Base-by-base conservation (phyloP, 2,888 invertebrate species). In the Corbicula japonica region DNA sequence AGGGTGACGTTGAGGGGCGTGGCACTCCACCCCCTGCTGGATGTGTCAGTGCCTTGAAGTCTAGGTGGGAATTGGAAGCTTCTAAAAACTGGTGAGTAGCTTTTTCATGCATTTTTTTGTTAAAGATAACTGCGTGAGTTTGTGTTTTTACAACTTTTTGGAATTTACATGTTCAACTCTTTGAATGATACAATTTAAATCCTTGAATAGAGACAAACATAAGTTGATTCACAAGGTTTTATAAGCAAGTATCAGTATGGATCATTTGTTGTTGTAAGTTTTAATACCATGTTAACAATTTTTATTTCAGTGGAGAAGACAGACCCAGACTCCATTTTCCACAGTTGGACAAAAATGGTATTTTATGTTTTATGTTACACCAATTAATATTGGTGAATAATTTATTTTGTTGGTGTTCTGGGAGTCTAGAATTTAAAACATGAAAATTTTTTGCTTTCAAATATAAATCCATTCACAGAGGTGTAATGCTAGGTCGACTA, bases 41-140 rank as follows among this genome's bases (percentile, higher is more conserved):
- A 30, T 90, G 92, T 82, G 92, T 93, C 38, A 89, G 90, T 35
- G 92, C 93, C 15, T 80, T 93, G 54, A 80, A 92, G 28, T 89
- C 87, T 26, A 88, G 91, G 63, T 93, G 92, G 92, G 93, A 93
- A 72, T 84, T 84, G 84, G 92, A 91, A 75, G 91, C 91, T 21
- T 87, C 87, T 10, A 86, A 89, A 66, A 88, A 89, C 71, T 88
- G 86, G 90, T 87, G 72, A 28, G 50, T 61, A 48, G 6, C 5
- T 21, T 48, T n/a, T 50, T 34, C 21, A 8, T 30, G 1, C 18
- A 18, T 48, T 28, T n/a, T 30, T 50, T 23, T 41, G 15, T 15
- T 41, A 10, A 41, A 41, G 15, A 44, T 63, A 41, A 32, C 15
- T 34, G 6, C 12, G 41, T 41, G 10, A 12, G 41, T 41, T 41